Percentiles rank a stretch among this genome's conserved stretches.
phyloP scores from a whole-genome alignment of 2,797 vertebrate genomes.

The Pseudochromis fuscus region DNA sequence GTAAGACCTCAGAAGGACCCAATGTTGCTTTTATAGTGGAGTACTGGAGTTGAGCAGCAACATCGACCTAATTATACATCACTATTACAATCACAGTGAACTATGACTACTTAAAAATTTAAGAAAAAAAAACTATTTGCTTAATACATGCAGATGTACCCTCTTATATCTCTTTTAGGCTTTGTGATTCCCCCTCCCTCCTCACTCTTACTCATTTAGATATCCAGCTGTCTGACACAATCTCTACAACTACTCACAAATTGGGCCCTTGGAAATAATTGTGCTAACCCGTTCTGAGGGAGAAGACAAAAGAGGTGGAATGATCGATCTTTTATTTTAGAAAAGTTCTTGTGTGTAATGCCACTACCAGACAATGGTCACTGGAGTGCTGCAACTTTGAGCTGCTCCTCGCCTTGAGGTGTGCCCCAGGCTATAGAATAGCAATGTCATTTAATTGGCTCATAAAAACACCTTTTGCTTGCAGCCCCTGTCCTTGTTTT shows the following conservation, averaged over 20 bases:
- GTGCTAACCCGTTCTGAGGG: conserved; percentile 71
- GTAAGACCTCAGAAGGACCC: not conserved
- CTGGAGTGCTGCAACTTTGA: conserved; percentile 79
- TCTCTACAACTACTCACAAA: conserved; percentile 72
- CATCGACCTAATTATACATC: conserved; percentile 1
- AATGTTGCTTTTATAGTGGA: not conserved
- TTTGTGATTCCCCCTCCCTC: conserved; percentile 36
- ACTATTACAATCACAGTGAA: conserved; percentile 4
- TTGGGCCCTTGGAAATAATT: conserved; percentile 78
- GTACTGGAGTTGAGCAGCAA: not conserved
- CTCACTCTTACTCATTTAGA: conserved; percentile 54
- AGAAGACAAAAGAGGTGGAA: conserved; percentile 75
- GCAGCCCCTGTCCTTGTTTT: conserved; percentile 67
- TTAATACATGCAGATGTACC: conserved; percentile 13
- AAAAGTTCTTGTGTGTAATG: conserved; percentile 68
- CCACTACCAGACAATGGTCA: conserved; percentile 78
- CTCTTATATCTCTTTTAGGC: conserved; percentile 38
- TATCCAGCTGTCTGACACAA: conserved; percentile 61
- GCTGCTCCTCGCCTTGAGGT: conserved; percentile 81
- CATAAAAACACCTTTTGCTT: conserved; percentile 85
- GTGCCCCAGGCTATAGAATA: conserved; percentile 83
- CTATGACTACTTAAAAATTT: no score
- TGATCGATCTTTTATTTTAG: conserved; percentile 81
- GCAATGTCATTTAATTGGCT: conserved; percentile 86
- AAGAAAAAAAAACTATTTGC: conserved; percentile 11